Evolutionary conservation across 1,140 invertebrate species (phyloP), one percentile per base, ranked within the genome.

Genomic region (Brachionus asplanchnoidis): DNA sequence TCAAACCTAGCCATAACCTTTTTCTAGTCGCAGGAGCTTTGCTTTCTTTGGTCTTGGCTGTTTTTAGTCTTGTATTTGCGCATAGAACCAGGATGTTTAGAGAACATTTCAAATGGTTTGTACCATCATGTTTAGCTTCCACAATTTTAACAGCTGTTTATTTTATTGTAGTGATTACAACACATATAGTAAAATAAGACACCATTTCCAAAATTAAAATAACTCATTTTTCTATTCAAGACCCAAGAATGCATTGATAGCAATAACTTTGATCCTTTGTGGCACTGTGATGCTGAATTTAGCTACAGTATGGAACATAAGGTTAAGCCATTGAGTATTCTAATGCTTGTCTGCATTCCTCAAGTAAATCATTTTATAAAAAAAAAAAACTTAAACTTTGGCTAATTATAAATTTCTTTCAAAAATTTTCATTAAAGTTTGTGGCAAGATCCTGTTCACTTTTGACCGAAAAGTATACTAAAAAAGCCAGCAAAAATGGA

Each of bases 271-370:
- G 73, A 77, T 17, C 11, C 20, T 12, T 8, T 28, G 9, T 77
- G 73, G 73, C 17, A 77, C 11, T 77, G 73, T 46, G 40, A 77
- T 77, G 40, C 42, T 46, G 73, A 77, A 46, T 77, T 77, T 50
- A 11, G 20, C 20, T 77, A 77, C n/a, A 77, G 26, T 77, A 77
- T 77, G 73, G 73, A 77, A 11, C 40, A 77, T 77, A 77, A 77
- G 26, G 9, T 77, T 9, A 77, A 46, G 26, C 73, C 73, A 17
- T 46, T 77, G 42, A 77, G 40, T 46, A 77, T 77, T 77, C 23
- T 77, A 77, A 77, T 77, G 73, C 40, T 77, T 5, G 73, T 77
- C 9, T 77, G 73, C 14, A 23, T 77, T n/a, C 73, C 73, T 12
- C 73, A 77, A 28, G 73, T 77, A 26, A 50, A 20, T n/a, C 42